phyloP scores from a whole-genome alignment of 35 echinoderm and acorn worm genomes.

The Ophioderma brevispina region DNA sequence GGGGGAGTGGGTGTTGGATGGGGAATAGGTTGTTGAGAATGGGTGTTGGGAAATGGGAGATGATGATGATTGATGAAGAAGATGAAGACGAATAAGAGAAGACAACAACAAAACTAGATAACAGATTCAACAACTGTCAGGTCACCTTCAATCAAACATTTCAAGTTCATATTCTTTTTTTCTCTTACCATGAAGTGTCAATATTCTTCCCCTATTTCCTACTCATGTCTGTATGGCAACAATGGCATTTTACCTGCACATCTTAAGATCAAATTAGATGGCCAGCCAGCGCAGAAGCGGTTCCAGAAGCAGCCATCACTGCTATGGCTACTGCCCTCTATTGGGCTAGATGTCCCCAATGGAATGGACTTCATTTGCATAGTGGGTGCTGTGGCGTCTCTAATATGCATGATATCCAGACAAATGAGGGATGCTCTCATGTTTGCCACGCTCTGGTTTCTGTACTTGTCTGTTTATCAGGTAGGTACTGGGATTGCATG shows the following conservation, averaged over 20 bases:
- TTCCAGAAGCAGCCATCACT: constrained; percentile 83
- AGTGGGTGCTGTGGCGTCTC: constrained; percentile 55
- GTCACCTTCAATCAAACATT: too few relatives aligned
- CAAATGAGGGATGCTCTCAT: constrained; percentile 75
- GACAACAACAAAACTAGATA: too few relatives aligned
- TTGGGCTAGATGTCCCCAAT: constrained; percentile 58
- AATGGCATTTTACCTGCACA: constrained; percentile 83
- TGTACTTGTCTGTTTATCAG: constrained; percentile 92
- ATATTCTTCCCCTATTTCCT: background rate
- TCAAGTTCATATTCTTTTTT: too few relatives aligned
- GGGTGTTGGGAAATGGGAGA: too few relatives aligned
- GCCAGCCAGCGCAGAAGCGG: constrained; percentile 16
- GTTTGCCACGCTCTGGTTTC: constrained; percentile 83
- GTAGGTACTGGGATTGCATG: too few relatives aligned
- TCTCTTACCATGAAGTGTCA: too few relatives aligned
- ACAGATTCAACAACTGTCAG: too few relatives aligned
- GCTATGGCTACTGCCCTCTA: constrained; percentile 69
- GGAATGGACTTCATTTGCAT: constrained; percentile 91
- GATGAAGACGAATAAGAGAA: too few relatives aligned
- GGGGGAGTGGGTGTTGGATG: too few relatives aligned
- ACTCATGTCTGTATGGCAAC: constrained; percentile 78
- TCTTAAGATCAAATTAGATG: constrained; percentile 29
- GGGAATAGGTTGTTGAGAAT: too few relatives aligned
- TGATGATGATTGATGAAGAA: too few relatives aligned
- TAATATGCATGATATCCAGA: constrained; percentile 79